Percentiles rank a stretch among this genome's conserved stretches.
These are phyloP conservation scores for Aegithalos caudatus DNA, from an alignment of 2,113 vertebrate genomes.

Conservation along the genomic window DNA sequence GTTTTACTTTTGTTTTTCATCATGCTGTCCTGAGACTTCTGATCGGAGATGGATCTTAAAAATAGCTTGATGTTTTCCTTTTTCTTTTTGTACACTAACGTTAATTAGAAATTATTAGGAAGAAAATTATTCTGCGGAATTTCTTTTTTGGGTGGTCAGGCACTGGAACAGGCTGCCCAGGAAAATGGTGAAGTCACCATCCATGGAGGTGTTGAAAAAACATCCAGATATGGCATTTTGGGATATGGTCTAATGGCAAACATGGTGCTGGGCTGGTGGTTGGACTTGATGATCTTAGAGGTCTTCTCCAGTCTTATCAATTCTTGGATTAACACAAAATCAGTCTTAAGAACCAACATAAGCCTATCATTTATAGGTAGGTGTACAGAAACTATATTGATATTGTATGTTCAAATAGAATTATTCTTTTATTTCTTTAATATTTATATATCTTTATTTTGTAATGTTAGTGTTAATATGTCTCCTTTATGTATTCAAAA, in stretches of 20 bases:
- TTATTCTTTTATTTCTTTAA: not conserved
- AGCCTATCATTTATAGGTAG: not conserved
- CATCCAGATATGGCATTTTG: not conserved
- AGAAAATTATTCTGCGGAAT: not conserved
- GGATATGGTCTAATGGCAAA: not conserved
- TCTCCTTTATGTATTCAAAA: not conserved
- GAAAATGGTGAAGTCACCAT: no score
- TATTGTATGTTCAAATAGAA: not conserved
- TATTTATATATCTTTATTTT: not conserved
- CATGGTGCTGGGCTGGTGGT: not conserved
- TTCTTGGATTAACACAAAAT: not conserved
- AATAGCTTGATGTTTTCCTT: not conserved
- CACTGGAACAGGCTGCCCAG: no score
- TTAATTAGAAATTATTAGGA: not conserved
- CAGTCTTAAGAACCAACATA: not conserved
- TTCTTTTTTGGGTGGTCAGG: not conserved
- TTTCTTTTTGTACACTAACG: not conserved
- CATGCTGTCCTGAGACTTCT: not conserved
- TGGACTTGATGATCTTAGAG: not conserved
- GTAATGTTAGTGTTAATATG: not conserved
- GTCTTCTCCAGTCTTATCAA: not conserved
- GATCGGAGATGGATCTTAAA: not conserved
- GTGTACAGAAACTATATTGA: not conserved
- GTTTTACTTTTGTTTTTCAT: accelerated
- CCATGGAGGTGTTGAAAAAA: not conserved